phyloP scores from a whole-genome alignment of 1,140 invertebrate genomes.

The Trigoniulus corallinus region DNA sequence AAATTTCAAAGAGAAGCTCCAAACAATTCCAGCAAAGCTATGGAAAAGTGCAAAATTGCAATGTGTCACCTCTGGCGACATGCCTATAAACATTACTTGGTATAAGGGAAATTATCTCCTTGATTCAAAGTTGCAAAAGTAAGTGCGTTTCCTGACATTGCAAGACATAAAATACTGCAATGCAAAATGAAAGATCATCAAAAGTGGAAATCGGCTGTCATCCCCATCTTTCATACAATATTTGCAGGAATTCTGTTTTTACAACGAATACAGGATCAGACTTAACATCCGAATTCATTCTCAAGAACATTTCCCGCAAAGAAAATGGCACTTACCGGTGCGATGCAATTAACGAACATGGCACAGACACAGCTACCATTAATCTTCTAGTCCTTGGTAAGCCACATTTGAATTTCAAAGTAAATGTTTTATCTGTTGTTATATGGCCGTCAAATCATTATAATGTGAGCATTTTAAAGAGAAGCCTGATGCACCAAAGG shows the following conservation, averaged over 20 bases:
- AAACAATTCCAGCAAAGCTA: not conserved
- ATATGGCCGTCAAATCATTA: too few relatives aligned
- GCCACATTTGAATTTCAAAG: too few relatives aligned
- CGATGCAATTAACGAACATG: not conserved
- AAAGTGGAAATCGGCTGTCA: not conserved
- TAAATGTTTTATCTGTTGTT: too few relatives aligned
- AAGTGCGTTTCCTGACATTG: too few relatives aligned
- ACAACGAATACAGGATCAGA: not conserved
- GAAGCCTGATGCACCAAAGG: too few relatives aligned
- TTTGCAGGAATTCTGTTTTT: not conserved
- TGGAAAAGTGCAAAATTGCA: not conserved
- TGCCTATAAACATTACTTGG: not conserved
- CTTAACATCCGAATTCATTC: not conserved
- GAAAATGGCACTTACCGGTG: not conserved
- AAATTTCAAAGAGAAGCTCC: not conserved
- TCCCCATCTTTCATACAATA: not conserved
- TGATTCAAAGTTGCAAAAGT: not conserved
- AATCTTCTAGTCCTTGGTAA: not conserved
- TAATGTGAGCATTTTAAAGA: too few relatives aligned
- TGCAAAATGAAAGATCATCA: too few relatives aligned
- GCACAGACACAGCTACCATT: not conserved
- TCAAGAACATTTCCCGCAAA: not conserved
- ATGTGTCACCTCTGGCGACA: not conserved
- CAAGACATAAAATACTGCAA: too few relatives aligned
- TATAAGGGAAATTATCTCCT: not conserved